Percentiles rank a stretch among this genome's conserved stretches.
Conservation (phyloP, 2,797 vertebrate species). For the Acanthornis magna region DNA sequence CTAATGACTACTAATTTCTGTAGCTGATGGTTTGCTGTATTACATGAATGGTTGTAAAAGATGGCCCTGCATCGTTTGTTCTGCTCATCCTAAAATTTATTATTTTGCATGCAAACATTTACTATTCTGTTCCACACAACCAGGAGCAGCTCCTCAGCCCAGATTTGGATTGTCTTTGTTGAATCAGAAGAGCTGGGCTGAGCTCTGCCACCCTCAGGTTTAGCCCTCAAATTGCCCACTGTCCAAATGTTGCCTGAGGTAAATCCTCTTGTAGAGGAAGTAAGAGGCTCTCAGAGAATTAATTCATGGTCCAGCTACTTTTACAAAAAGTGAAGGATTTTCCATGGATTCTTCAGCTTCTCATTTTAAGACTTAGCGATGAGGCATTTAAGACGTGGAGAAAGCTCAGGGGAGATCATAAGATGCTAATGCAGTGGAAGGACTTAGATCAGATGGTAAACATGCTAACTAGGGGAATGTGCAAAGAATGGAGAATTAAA, state of each 20-base stretch:
- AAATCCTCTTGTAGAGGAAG: neutral
- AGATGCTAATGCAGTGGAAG: neutral
- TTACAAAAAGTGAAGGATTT: neutral
- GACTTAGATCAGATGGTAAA: neutral
- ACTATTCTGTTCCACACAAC: neutral
- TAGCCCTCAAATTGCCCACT: neutral
- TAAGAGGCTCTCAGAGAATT: neutral
- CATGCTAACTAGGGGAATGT: neutral
- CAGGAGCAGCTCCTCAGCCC: neutral
- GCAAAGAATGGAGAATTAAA: neutral
- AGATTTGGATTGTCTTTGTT: neutral
- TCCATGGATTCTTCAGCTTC: neutral
- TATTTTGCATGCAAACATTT: neutral
- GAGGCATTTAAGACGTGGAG: neutral
- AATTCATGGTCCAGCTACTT: neutral
- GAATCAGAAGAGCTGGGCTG: neutral
- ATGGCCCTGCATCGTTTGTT: neutral
- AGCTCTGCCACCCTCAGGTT: neutral
- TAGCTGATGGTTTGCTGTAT: neutral
- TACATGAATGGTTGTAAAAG: neutral
- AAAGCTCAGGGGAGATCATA: neutral
- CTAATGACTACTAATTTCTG: neutral
- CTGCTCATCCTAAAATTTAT: neutral
- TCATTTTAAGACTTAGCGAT: neutral
- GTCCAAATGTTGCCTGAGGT: neutral